phyloP scores from a whole-genome alignment of 2,888 invertebrate species.

The Macaria liturata region DNA sequence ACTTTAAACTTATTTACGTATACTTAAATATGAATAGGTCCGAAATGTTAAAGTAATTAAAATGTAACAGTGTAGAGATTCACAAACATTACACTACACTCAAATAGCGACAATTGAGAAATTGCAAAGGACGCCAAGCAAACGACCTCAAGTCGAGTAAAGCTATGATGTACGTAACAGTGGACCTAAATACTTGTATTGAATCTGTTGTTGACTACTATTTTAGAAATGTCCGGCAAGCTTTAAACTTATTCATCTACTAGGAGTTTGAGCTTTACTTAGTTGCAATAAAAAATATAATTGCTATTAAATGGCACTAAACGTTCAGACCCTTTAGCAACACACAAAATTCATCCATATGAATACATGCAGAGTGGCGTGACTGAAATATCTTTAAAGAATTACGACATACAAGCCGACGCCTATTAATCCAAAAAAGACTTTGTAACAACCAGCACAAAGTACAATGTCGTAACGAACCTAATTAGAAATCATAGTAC shows the following conservation, averaged over 20 bases:
- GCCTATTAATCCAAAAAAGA: constrained; percentile 50
- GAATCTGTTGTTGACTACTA: constrained; percentile 56
- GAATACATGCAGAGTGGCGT: constrained; percentile 69
- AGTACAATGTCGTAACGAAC: constrained; percentile 54
- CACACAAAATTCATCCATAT: constrained; percentile 48
- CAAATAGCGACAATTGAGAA: no score
- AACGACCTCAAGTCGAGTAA: constrained; percentile 68
- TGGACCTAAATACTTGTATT: constrained; percentile 63
- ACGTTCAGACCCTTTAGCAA: constrained; percentile 46
- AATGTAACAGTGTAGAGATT: no score
- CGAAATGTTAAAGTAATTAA: no score
- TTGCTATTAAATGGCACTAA: constrained; percentile 13
- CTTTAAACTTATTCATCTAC: constrained; percentile 31
- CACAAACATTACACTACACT: no score
- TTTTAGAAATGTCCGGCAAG: constrained; percentile 32
- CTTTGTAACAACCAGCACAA: constrained; percentile 50
- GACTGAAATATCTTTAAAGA: constrained; percentile 64
- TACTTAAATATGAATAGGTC: no score
- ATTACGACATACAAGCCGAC: constrained; percentile 55
- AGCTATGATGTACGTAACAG: constrained; percentile 30
- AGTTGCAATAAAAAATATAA: no score
- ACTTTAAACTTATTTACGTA: background rate
- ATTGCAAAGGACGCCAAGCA: constrained; percentile 42
- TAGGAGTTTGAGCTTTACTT: constrained; percentile 45
- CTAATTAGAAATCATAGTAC: constrained; percentile 63